These are phyloP conservation scores for Cephus sareptanus DNA, from an alignment of 2,888 invertebrate genomes.

Conservation along the genomic window DNA sequence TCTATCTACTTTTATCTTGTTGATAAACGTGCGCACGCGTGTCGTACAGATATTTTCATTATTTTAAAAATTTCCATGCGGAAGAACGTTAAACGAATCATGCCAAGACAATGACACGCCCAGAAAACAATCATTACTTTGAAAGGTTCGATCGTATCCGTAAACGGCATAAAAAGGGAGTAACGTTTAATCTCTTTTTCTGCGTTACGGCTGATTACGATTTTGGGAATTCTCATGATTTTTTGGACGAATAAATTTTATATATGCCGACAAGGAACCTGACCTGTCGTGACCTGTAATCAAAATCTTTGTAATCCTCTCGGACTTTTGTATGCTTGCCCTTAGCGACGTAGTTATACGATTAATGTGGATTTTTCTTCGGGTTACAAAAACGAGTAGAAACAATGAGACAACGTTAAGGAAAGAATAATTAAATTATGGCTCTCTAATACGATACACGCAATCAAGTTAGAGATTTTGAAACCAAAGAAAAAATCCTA, in stretches of 20 bases:
- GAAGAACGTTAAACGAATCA: background rate
- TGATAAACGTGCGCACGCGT: slow-evolving; percentile 1
- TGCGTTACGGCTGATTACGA: background rate
- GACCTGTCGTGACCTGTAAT: slow-evolving; percentile 30
- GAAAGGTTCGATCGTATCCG: no score
- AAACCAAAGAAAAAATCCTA: no score
- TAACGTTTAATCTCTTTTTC: no score
- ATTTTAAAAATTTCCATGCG: background rate
- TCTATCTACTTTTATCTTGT: background rate
- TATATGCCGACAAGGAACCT: slow-evolving; percentile 10
- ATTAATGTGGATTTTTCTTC: background rate
- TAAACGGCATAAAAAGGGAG: no score
- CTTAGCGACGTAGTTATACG: slow-evolving; percentile 27
- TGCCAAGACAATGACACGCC: slow-evolving; percentile 23
- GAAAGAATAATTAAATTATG: background rate
- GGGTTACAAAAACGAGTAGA: background rate
- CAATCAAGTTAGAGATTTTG: no score
- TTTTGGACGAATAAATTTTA: slow-evolving; percentile 9
- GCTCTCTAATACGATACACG: no score
- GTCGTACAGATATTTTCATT: background rate
- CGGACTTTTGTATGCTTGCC: slow-evolving; percentile 45
- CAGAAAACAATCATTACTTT: slow-evolving; percentile 22
- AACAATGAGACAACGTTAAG: background rate
- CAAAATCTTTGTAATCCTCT: slow-evolving; percentile 42
- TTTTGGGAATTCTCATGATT: background rate